Conservation (phyloP, 2,797 vertebrate genomes). For the Molossus alvarezi region DNA sequence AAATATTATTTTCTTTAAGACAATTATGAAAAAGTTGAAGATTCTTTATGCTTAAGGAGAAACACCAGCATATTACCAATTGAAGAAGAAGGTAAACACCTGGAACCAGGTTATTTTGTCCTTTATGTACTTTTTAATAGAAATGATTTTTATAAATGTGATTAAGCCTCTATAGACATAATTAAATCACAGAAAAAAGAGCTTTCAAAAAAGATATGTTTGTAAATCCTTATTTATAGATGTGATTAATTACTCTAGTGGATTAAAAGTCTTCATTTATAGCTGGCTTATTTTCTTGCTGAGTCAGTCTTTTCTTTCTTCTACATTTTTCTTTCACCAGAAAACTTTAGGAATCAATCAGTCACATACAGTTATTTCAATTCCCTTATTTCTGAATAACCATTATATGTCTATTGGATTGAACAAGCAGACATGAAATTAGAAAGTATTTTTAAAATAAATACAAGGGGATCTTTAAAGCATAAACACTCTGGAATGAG, state of each 20-base stretch:
- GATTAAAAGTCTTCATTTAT: conserved; percentile 49
- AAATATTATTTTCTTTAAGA: conserved; percentile 86
- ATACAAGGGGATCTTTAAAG: not conserved
- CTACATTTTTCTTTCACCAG: not conserved
- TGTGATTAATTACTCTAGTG: not conserved
- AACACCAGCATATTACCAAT: conserved; percentile 80
- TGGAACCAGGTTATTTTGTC: conserved; percentile 75
- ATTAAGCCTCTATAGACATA: not conserved
- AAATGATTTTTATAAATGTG: conserved; percentile 16
- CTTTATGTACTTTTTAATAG: not conserved
- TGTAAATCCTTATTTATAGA: not conserved
- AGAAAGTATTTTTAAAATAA: conserved; percentile 37
- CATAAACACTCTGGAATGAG: not conserved
- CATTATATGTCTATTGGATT: not conserved
- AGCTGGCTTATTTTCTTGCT: conserved; percentile 1
- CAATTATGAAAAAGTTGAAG: conserved; percentile 86
- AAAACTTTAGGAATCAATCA: not conserved
- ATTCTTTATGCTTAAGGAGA: conserved; percentile 78
- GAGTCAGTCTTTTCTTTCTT: not conserved
- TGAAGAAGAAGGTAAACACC: conserved; percentile 86
- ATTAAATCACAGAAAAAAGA: not conserved
- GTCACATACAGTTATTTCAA: not conserved
- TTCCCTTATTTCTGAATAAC: not conserved
- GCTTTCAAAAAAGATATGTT: not conserved
- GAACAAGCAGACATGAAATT: conserved; percentile 50